Conservation (phyloP, 37 sponge, comb jelly and placozoan species). For the Chondrosia reniformis region DNA sequence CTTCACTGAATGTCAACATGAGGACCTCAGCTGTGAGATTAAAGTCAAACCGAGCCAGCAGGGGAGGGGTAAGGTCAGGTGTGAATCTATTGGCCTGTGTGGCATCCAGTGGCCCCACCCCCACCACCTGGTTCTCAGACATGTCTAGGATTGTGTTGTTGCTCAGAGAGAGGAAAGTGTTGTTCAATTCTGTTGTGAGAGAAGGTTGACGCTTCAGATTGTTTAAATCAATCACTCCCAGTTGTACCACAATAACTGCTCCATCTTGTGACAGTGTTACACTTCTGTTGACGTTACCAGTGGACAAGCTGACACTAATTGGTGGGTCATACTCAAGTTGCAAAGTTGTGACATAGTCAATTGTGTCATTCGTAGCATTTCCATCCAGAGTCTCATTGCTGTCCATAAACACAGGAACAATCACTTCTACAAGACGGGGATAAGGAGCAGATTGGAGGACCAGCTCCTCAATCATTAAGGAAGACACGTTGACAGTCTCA, state of each 20-base stretch:
- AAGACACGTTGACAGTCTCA: constrained; percentile 76
- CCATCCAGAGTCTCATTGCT: not conserved
- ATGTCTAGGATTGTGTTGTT: constrained; percentile 55
- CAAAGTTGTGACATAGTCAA: not conserved
- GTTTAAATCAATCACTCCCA: constrained; percentile 76
- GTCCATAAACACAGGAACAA: not conserved
- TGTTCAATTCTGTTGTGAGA: constrained; percentile 46
- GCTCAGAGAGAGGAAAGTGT: constrained; percentile 65
- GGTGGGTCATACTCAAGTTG: constrained; percentile 2
- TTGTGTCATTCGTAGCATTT: not conserved
- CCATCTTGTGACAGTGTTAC: constrained; percentile 39
- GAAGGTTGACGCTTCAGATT: constrained; percentile 46
- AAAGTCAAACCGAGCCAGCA: constrained; percentile 66
- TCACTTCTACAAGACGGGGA: not conserved
- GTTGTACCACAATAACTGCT: constrained; percentile 58
- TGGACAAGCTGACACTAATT: constrained; percentile 27
- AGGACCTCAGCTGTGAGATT: constrained; percentile 63
- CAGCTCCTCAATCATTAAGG: constrained; percentile 58
- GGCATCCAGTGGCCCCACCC: constrained; percentile 23
- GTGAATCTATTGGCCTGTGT: constrained; percentile 41
- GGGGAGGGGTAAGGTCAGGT: constrained; percentile 59
- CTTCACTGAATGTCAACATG: constrained; percentile 79
- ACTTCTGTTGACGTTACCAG: constrained; percentile 55
- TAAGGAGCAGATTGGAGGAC: constrained; percentile 31
- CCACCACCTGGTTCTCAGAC: constrained; percentile 53